Conservation (phyloP, 2,113 vertebrate genomes). For the rabbit (Oryctolagus cuniculus) region DNA sequence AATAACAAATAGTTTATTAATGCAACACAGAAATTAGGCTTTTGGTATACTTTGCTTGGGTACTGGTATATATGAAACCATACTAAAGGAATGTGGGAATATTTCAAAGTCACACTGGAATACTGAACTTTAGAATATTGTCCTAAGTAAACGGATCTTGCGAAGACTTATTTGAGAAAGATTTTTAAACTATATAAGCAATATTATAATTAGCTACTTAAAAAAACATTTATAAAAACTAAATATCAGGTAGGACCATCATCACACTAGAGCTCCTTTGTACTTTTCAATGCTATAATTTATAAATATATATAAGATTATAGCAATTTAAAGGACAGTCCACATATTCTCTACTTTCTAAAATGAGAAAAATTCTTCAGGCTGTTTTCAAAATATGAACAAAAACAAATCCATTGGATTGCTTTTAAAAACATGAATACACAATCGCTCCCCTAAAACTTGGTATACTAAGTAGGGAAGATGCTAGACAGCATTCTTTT, state of each 20-base stretch:
- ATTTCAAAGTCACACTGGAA: conserved; percentile 79
- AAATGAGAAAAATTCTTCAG: conserved; percentile 73
- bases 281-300: conserved; percentile 71
- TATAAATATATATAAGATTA: conserved; percentile 79
- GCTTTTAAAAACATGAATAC: conserved; percentile 68
- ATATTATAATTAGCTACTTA: conserved; percentile 66
- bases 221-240: conserved; percentile 75
- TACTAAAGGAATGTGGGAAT: conserved; percentile 63
- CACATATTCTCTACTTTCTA: conserved; percentile 60
- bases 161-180: conserved; percentile 64
- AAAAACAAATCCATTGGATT: conserved; percentile 83
- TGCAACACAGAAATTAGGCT: conserved; percentile 60
- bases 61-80: conserved; percentile 59
- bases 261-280: conserved; percentile 61
- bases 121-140: conserved; percentile 75
- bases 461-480: conserved; percentile 64
- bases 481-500: conserved; percentile 61
- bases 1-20: conserved; percentile 65
- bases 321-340: conserved; percentile 72
- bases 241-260: conserved; percentile 72
- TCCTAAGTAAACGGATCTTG: conserved; percentile 59
- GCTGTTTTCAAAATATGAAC: conserved; percentile 74
- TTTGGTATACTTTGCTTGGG: conserved; percentile 60
- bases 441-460: conserved; percentile 70
- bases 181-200: conserved; percentile 70